Evolutionary conservation across 2,888 invertebrate species (phyloP).

Genomic region (Xestia c-nigrum): DNA sequence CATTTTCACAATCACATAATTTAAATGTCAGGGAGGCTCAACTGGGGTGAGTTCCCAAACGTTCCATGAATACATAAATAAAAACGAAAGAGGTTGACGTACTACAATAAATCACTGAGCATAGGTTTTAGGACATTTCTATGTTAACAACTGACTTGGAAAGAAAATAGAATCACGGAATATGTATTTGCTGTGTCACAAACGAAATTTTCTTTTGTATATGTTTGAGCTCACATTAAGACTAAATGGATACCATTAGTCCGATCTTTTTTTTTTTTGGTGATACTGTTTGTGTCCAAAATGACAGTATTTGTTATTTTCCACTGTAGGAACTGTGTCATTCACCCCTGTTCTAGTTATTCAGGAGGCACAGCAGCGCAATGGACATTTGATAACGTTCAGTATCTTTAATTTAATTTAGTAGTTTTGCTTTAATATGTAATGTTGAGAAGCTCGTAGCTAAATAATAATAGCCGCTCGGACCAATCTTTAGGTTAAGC

Average conservation of each 20-base stretch:
- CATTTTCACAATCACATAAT: slow-evolving; percentile 38
- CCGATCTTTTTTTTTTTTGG: background rate
- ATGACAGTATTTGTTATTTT: slow-evolving; percentile 10
- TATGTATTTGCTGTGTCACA: background rate
- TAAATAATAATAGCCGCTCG: too few relatives aligned
- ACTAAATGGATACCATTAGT: background rate
- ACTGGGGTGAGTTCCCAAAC: slow-evolving; percentile 8
- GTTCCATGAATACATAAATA: slow-evolving; percentile 39
- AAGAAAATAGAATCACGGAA: slow-evolving; percentile 17
- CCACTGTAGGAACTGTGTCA: background rate
- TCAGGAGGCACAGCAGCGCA: background rate
- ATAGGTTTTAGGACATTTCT: slow-evolving; percentile 22
- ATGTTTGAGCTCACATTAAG: background rate
- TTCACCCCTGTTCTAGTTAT: background rate
- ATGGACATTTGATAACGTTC: background rate
- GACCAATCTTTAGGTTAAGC: too few relatives aligned
- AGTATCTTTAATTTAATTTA: slow-evolving; percentile 14
- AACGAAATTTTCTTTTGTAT: background rate
- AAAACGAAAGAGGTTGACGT: slow-evolving; percentile 27
- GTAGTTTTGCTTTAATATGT: background rate
- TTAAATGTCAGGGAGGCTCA: slow-evolving; percentile 34
- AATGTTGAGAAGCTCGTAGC: too few relatives aligned
- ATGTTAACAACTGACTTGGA: slow-evolving; percentile 19
- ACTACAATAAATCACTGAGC: slow-evolving; percentile 44
- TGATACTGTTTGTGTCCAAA: background rate